Conservation (phyloP, 2,797 vertebrate species). For the Anisognathus igniventris region DNA sequence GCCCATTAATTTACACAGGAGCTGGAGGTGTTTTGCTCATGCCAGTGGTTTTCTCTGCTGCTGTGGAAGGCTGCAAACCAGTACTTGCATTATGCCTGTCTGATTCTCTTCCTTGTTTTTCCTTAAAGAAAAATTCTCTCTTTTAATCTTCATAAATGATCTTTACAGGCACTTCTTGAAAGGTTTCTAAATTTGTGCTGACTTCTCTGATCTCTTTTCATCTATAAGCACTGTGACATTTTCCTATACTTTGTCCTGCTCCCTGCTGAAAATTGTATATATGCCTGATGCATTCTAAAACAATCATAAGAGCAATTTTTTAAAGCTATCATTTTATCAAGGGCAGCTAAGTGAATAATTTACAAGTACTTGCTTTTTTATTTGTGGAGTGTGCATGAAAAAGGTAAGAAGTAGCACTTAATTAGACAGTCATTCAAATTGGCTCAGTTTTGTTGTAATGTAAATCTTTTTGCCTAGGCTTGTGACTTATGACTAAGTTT, state of each 20-base stretch:
- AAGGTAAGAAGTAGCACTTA: neutral
- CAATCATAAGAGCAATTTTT: neutral
- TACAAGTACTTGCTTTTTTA: neutral
- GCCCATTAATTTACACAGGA: neutral
- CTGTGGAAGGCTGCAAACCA: neutral
- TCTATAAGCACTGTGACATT: constrained; percentile 21
- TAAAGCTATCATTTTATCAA: neutral
- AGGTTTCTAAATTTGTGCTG: constrained; percentile 10
- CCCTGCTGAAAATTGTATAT: constrained; percentile 7
- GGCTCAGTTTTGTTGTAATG: neutral
- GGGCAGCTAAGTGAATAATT: constrained; percentile 25
- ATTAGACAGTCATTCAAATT: neutral
- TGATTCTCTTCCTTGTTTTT: neutral
- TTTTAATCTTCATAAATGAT: constrained; percentile 44
- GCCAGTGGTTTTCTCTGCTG: neutral
- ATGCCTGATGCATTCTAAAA: neutral
- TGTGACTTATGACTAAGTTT: neutral
- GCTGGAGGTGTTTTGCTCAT: neutral
- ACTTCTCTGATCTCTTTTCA: constrained; percentile 36
- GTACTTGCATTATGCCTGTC: neutral
- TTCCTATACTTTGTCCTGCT: neutral
- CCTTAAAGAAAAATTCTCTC: constrained; percentile 3
- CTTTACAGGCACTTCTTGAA: neutral
- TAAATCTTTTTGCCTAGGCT: neutral
- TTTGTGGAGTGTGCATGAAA: neutral